These are phyloP conservation scores for Eupithecia inturbata DNA, from an alignment of 2,888 invertebrate genomes.

Conservation along the genomic window DNA sequence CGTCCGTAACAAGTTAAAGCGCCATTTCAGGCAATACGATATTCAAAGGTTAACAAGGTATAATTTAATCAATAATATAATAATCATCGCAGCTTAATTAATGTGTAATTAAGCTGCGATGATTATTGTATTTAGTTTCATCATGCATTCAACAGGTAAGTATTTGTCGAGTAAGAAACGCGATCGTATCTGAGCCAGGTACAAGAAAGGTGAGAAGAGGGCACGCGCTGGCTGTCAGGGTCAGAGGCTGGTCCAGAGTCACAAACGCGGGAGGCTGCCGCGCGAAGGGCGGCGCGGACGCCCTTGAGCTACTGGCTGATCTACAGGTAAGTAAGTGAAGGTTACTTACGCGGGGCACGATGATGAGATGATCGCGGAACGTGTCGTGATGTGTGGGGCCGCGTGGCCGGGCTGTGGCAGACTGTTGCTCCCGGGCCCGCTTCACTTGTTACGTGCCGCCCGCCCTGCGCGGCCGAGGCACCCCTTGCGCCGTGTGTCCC, in stretches of 20 bases:
- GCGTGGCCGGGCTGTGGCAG: conserved; percentile 83
- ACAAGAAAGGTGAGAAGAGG: conserved; percentile 52
- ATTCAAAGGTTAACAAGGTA: conserved; percentile 28
- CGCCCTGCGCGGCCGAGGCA: conserved; percentile 66
- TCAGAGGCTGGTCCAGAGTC: conserved; percentile 29
- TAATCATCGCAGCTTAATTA: too few relatives aligned
- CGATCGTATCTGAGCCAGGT: conserved; percentile 40
- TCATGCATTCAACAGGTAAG: conserved; percentile 77
- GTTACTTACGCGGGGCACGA: conserved; percentile 74
- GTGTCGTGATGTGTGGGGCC: conserved; percentile 69
- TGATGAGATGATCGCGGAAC: conserved; percentile 61
- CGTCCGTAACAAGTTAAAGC: conserved; percentile 8
- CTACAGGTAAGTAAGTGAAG: conserved; percentile 63
- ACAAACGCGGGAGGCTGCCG: conserved; percentile 1
- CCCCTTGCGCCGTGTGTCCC: conserved; percentile 52
- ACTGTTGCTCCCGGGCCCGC: conserved; percentile 84
- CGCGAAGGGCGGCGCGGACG: conserved; percentile 21
- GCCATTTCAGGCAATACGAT: conserved; percentile 16
- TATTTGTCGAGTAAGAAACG: conserved; percentile 30
- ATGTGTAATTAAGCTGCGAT: conserved; percentile 43
- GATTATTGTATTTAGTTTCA: conserved; percentile 46
- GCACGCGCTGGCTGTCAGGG: conserved; percentile 39
- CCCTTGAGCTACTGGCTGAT: conserved; percentile 33
- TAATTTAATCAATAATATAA: conserved; percentile 43
- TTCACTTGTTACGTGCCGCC: conserved; percentile 83